phyloP scores from a whole-genome alignment of 1,140 invertebrate genomes.

The Probaryconus sp. region DNA sequence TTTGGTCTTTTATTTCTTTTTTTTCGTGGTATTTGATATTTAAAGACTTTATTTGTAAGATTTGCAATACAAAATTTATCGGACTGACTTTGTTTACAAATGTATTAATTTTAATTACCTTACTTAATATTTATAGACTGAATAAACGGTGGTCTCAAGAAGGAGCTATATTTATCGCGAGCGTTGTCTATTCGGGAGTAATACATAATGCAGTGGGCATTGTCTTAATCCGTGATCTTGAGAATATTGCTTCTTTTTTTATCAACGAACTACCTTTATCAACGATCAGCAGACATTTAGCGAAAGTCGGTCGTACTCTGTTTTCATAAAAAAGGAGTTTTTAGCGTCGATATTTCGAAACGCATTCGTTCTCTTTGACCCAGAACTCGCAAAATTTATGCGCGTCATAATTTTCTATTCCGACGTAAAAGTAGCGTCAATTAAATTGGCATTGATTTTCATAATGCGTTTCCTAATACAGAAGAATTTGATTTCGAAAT shows the following conservation, averaged over 20 bases:
- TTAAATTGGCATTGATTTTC: neutral
- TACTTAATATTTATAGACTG: neutral
- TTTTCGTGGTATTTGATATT: too few species aligned
- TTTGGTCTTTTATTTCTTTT: too few species aligned
- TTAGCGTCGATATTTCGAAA: conserved; percentile 25
- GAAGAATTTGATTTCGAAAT: too few species aligned
- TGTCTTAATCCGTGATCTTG: conserved; percentile 10
- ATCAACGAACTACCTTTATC: conserved; percentile 25
- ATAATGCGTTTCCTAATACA: too few species aligned
- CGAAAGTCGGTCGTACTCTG: conserved; percentile 11
- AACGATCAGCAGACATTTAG: conserved; percentile 8
- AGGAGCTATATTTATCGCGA: neutral
- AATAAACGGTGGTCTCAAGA: neutral
- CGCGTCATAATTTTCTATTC: conserved; percentile 31
- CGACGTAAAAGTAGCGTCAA: neutral
- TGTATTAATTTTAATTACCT: too few species aligned
- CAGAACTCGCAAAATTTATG: conserved; percentile 38
- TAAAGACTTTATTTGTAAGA: too few species aligned
- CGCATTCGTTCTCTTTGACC: conserved; percentile 33
- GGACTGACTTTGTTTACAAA: too few species aligned
- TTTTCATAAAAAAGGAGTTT: conserved; percentile 9
- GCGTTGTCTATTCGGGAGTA: neutral
- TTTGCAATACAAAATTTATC: too few species aligned
- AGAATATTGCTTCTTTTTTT: neutral
- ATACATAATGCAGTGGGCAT: conserved; percentile 11